Base-by-base conservation (phyloP, 2,113 vertebrate genomes). In the Ranitomeya variabilis region DNA sequence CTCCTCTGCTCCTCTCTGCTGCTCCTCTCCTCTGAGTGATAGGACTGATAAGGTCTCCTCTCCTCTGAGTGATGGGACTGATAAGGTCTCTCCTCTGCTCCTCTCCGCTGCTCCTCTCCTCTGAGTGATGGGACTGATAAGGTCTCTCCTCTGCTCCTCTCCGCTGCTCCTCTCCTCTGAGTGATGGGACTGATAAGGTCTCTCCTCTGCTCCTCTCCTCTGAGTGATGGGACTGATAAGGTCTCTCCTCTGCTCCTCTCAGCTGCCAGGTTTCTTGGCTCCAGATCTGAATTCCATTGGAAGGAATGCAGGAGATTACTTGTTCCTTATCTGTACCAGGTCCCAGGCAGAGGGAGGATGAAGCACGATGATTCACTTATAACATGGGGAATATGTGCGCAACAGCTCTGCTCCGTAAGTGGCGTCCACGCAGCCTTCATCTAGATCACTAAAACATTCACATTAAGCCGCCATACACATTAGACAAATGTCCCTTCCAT, bases 231-330 rank as follows among this genome's bases (percentile, higher is more conserved):
- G 37, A 31, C 26, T 31, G 1, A 31, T 31, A 31, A 31, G 26
- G 26, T 31, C 26, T 45, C 37, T 45, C 37, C 37, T 3, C 37
- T 80, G 62, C 54, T 67, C 69, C 77, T 69, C 52, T 80, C 23
- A 52, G 6, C 77, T 87, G 76, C 77, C 86, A 87, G 77, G 77
- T 55, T 80, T 19, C 54, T 87, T 87, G 76, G 60, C 86, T 67
- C n/a, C 2, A 6, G n/a, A 19, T 14, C 77, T 26, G 76, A 55
- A 87, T 87, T 87, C 76, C 76, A 80, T 31, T 37, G 62, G 52
- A 80, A 74, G 62, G 62, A 87, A 87, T 80, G 62, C 26, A 31
- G 59, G 23, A 80, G 57, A 87, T 87, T 80, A 86, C 59, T 78
- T 51, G 74, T 62, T 78, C 31, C 54, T 15, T 62, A 62, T 79